Conservation (phyloP, 2,797 vertebrate genomes). For the Eupleurogrammus muticus region DNA sequence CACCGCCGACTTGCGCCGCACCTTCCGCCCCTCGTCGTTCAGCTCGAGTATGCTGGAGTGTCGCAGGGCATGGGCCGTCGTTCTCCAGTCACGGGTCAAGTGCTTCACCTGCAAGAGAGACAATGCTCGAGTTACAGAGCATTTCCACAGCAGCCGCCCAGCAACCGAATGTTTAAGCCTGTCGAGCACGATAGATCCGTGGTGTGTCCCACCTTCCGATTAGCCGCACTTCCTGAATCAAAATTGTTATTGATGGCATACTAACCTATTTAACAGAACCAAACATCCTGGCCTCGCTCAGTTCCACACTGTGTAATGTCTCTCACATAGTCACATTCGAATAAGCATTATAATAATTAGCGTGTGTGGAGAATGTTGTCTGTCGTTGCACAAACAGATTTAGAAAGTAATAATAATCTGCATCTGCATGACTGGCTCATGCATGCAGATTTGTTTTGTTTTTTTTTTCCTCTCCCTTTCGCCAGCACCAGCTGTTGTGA, state of each 20-base stretch:
- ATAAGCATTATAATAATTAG: constrained; percentile 21
- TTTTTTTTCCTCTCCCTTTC: no score
- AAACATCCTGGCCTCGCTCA: constrained; percentile 21
- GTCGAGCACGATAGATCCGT: background rate
- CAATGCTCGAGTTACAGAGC: constrained; percentile 34
- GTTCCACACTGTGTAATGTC: constrained; percentile 11
- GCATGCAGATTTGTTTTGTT: no score
- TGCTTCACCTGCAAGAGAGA: constrained; percentile 91
- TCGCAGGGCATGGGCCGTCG: constrained; percentile 93
- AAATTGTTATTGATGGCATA: background rate
- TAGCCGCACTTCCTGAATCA: constrained; percentile 27
- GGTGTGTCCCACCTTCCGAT: constrained; percentile 2
- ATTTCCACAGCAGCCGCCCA: background rate
- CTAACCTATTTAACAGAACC: background rate
- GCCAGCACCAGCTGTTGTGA: constrained; percentile 64
- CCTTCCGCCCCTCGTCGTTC: constrained; percentile 93
- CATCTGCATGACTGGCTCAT: constrained; percentile 6
- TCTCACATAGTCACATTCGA: constrained; percentile 4
- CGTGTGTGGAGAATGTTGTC: background rate
- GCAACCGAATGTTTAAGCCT: background rate
- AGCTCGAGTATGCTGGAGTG: constrained; percentile 91
- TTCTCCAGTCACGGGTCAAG: constrained; percentile 97
- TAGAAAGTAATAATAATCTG: constrained; percentile 18
- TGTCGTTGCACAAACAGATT: constrained; percentile 38
- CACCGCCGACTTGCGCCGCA: constrained; percentile 90